Conservation (phyloP, 2,797 vertebrate species). For the Monodelphis domestica region DNA sequence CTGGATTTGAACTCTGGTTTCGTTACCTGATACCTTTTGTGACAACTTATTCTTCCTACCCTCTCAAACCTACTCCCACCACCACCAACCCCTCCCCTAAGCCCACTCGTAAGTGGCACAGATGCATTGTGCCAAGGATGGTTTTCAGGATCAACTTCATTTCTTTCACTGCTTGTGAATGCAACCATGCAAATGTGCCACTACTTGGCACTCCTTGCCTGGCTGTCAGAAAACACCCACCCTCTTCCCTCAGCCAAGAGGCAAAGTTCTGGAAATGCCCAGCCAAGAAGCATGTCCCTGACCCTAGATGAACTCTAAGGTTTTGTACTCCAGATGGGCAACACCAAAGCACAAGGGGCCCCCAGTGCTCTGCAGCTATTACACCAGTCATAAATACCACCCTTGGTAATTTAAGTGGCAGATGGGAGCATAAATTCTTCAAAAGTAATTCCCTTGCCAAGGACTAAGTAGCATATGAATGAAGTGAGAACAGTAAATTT, state of each 20-base stretch:
- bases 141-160: slow-evolving; percentile 37
- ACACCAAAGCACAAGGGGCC: neutral
- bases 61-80: neutral
- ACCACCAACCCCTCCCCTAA: neutral
- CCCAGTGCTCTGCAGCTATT: neutral
- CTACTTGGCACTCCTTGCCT: slow-evolving; percentile 28
- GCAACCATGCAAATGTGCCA: slow-evolving; percentile 57
- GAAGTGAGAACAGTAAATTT: slow-evolving; percentile 64
- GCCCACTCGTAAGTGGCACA: slow-evolving; percentile 39
- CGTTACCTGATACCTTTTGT: neutral
- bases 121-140: slow-evolving; percentile 6
- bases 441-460: slow-evolving; percentile 66
- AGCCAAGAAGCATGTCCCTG: slow-evolving; percentile 16
- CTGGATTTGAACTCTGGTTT: neutral
- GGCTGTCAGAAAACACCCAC: slow-evolving; percentile 61
- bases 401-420: slow-evolving; percentile 47
- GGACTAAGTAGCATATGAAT: slow-evolving; percentile 61
- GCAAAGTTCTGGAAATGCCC: slow-evolving; percentile 19
- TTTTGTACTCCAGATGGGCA: fast-evolving
- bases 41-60: slow-evolving; percentile 2
- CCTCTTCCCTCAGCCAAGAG: fast-evolving
- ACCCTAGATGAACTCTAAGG: slow-evolving; percentile 4
- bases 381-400: slow-evolving; percentile 25
- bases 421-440: slow-evolving; percentile 67
- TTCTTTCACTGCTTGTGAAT: slow-evolving; percentile 64